A percentile compares a stretch with the other conserved stretches of the same genome.
phyloP scores from a whole-genome alignment of 2,888 invertebrate species.

The Alloscopus bannaensis region DNA sequence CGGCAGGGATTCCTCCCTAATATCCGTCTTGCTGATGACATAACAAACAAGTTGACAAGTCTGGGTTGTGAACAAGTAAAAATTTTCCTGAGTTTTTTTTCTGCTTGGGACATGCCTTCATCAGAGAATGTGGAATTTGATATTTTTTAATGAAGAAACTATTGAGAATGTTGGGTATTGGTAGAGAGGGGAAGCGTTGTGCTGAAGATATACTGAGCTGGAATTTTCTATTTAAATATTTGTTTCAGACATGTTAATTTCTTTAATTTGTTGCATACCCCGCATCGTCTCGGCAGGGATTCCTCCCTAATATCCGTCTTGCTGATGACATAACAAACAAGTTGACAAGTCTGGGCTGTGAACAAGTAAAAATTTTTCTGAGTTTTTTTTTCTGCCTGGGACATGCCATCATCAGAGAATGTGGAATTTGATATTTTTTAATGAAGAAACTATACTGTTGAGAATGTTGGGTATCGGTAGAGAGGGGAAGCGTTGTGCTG shows the following conservation, averaged over 20 bases:
- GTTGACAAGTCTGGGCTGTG: slow-evolving; percentile 15
- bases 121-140: slow-evolving; percentile 22
- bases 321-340: slow-evolving; percentile 4
- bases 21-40: slow-evolving; percentile 28
- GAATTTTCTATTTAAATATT: too few species aligned
- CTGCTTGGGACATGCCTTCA: background rate
- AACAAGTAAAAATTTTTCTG: slow-evolving; percentile 2
- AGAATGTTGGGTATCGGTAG: too few species aligned
- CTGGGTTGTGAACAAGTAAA: background rate
- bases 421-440: slow-evolving; percentile 26
- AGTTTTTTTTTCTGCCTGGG: background rate
- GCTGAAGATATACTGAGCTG: too few species aligned
- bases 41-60: slow-evolving; percentile 18
- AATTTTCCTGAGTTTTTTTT: slow-evolving; percentile 4
- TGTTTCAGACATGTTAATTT: too few species aligned
- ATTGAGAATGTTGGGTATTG: too few species aligned
- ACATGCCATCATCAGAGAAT: background rate
- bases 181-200: too few species aligned
- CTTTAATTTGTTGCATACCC: background rate
- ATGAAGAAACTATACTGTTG: background rate
- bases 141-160: slow-evolving; percentile 6
- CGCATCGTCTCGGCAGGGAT: slow-evolving; percentile 22
- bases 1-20: slow-evolving; percentile 19
- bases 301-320: slow-evolving; percentile 22
- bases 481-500: too few species aligned